A percentile compares a stretch with the other conserved stretches of the same genome.
Conservation (phyloP, 92 coral and sea anemone species). For the Virgularia gustaviana region DNA sequence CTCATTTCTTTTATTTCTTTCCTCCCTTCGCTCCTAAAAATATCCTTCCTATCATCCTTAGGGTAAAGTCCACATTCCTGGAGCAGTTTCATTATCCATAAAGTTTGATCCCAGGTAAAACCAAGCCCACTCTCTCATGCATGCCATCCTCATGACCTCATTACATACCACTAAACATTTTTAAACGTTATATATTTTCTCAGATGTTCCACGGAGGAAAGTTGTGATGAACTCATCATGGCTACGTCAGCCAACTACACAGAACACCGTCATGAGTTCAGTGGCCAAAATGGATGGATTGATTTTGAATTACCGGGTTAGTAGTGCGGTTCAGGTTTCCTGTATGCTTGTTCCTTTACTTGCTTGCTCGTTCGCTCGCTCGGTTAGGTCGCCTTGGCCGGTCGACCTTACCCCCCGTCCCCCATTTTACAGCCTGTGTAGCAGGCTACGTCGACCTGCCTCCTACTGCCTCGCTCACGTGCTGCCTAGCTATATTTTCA, state of each 20-base stretch:
- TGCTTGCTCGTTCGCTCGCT: too few relatives aligned
- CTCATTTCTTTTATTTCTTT: not conserved
- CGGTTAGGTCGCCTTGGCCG: too few relatives aligned
- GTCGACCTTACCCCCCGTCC: too few relatives aligned
- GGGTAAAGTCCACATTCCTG: slow-evolving; percentile 86
- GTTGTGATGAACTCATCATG: slow-evolving; percentile 83
- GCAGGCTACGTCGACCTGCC: too few relatives aligned
- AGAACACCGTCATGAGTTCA: slow-evolving; percentile 89
- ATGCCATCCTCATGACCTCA: too few relatives aligned
- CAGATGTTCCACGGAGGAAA: slow-evolving; percentile 91
- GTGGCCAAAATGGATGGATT: slow-evolving; percentile 89
- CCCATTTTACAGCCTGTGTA: too few relatives aligned
- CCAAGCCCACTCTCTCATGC: too few relatives aligned
- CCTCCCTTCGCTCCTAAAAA: not conserved
- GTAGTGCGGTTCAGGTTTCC: not conserved
- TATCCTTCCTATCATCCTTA: slow-evolving; percentile 12
- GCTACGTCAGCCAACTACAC: slow-evolving; percentile 76
- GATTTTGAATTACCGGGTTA: slow-evolving; percentile 96
- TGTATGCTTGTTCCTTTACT: too few relatives aligned
- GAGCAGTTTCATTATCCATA: slow-evolving; percentile 81
- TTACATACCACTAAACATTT: too few relatives aligned
- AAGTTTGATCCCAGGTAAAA: slow-evolving; percentile 98
- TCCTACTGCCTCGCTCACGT: not conserved
- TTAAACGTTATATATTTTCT: too few relatives aligned
- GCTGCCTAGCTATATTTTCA: not conserved